These are phyloP conservation scores for Pogonophryne albipinna DNA, from an alignment of 2,797 vertebrate genomes.

Conservation along the genomic window DNA sequence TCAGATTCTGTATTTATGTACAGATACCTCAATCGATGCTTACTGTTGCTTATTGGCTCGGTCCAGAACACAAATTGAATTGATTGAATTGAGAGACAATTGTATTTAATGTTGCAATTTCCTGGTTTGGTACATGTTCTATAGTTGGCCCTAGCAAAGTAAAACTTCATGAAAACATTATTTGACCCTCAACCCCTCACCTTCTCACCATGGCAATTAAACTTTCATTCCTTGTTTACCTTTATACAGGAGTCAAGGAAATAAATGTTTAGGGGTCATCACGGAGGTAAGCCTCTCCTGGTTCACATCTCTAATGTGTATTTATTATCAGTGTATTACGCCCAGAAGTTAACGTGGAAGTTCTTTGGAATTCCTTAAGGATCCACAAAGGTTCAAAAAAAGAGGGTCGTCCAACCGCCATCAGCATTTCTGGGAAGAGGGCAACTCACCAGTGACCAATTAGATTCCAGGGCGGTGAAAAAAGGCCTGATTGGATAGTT, in stretches of 20 bases:
- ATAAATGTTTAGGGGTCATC: constrained; percentile 53
- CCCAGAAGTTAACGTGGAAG: constrained; percentile 28
- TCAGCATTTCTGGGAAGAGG: constrained; percentile 85
- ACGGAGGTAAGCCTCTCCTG: constrained; percentile 31
- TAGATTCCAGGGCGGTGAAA: constrained; percentile 82
- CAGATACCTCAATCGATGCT: not conserved
- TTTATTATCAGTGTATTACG: constrained; percentile 41
- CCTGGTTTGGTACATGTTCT: not conserved
- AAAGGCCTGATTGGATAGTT: constrained; percentile 84
- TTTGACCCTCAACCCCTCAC: not conserved
- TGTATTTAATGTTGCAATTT: not conserved
- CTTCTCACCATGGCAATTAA: constrained; percentile 29
- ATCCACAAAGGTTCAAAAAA: constrained; percentile 79
- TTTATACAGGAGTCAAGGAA: constrained; percentile 46
- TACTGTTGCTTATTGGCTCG: not conserved
- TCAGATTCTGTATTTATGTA: no score
- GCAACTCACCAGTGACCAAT: constrained; percentile 93
- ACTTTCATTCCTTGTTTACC: constrained; percentile 30
- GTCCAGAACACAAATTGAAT: not conserved
- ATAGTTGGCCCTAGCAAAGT: not conserved
- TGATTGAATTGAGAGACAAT: not conserved
- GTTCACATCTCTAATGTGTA: constrained; percentile 41
- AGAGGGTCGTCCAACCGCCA: constrained; percentile 84
- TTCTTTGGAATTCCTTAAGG: constrained; percentile 57
- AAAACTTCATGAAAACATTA: not conserved